These are phyloP conservation scores for Actenoides lindsayi DNA, from an alignment of 2,113 vertebrate species.

Conservation along the genomic window DNA sequence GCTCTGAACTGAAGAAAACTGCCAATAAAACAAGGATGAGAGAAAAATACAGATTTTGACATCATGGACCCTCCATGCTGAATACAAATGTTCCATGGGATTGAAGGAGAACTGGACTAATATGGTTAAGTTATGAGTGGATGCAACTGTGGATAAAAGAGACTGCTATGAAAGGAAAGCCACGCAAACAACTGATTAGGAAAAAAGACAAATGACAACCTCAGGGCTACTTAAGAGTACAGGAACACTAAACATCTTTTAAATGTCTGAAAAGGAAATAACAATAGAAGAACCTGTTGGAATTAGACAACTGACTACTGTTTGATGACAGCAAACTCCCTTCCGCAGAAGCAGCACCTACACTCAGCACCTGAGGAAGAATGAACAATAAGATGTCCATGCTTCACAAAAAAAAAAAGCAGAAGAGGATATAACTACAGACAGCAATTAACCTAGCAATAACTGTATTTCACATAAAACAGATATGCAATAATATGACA, in stretches of 20 bases:
- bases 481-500: not conserved
- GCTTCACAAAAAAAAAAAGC: not conserved
- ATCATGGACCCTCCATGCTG: not conserved
- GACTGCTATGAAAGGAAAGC: not conserved
- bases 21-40: not conserved
- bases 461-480: not conserved
- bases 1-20: not conserved
- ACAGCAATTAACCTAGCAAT: not conserved
- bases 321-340: not conserved
- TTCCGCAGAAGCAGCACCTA: not conserved
- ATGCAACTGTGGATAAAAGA: not conserved
- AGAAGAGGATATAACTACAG: not conserved
- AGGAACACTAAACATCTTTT: not conserved
- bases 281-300: not conserved
- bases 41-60: not conserved
- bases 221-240: not conserved
- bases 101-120: not conserved
- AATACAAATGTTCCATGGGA: not conserved
- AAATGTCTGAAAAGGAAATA: not conserved
- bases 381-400: rapidly evolving
- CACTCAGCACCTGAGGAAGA: not conserved
- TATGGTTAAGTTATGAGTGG: not conserved
- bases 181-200: not conserved
- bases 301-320: not conserved
- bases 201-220: not conserved